Percentiles rank a stretch among this genome's conserved stretches.
Conservation (phyloP, 1,140 invertebrate species). For the Laupala kohalensis region DNA sequence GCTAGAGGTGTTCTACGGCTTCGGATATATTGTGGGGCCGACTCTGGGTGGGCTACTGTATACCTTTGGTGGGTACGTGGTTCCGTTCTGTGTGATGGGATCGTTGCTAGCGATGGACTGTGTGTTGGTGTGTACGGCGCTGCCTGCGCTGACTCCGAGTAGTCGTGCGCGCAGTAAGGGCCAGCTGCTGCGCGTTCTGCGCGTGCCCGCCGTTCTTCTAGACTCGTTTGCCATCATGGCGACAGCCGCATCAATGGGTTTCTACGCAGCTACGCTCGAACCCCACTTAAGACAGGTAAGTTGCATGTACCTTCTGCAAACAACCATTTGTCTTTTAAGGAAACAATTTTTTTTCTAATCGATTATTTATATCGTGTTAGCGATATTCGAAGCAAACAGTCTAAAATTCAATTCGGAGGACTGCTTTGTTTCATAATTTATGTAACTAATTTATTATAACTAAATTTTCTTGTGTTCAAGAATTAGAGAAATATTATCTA, state of each 20-base stretch:
- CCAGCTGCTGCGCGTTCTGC: slow-evolving; percentile 23
- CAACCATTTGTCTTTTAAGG: background rate
- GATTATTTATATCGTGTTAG: slow-evolving; percentile 7
- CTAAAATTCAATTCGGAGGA: background rate
- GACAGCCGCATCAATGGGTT: slow-evolving; percentile 34
- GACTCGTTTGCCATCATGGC: slow-evolving; percentile 26
- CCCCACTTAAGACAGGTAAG: slow-evolving; percentile 35
- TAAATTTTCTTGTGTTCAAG: no score
- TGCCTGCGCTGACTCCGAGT: slow-evolving; percentile 20
- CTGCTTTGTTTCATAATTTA: no score
- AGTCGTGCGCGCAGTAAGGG: background rate
- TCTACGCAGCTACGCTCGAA: slow-evolving; percentile 35
- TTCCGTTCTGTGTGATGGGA: slow-evolving; percentile 47
- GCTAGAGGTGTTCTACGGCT: slow-evolving; percentile 46
- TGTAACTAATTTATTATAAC: no score
- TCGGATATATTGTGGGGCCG: slow-evolving; percentile 44
- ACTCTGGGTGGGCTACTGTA: slow-evolving; percentile 39
- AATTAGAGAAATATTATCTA: no score
- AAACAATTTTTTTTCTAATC: background rate
- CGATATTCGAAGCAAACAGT: background rate
- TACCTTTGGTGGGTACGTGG: slow-evolving; percentile 38
- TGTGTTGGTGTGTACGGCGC: slow-evolving; percentile 29
- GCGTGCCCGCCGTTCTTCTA: slow-evolving; percentile 26
- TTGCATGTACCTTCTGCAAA: background rate
- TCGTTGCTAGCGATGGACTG: slow-evolving; percentile 34